A percentile compares a stretch with the other conserved stretches of the same genome.
phyloP scores from a whole-genome alignment of 2,888 invertebrate species.

The Caenorhabditis japonica region DNA sequence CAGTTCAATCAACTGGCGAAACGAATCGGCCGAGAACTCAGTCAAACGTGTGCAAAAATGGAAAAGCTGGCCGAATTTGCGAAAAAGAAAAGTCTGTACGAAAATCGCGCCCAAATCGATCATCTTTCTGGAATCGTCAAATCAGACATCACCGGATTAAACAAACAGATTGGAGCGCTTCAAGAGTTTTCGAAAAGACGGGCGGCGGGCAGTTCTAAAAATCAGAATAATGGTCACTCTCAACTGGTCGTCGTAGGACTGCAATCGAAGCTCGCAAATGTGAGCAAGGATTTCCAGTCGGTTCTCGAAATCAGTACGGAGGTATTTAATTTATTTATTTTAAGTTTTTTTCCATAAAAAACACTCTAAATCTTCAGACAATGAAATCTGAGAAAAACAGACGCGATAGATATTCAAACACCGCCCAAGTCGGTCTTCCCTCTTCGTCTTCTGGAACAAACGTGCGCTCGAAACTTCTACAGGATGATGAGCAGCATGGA shows the following conservation, averaged over 20 bases:
- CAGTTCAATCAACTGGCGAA: constrained; percentile 76
- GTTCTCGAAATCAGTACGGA: constrained; percentile 97
- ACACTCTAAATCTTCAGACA: constrained; percentile 81
- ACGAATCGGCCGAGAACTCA: constrained; percentile 92
- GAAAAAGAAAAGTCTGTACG: constrained; percentile 94
- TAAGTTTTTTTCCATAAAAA: not conserved
- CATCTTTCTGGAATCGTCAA: constrained; percentile 97
- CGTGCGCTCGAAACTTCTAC: constrained; percentile 80
- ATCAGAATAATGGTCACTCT: constrained; percentile 56
- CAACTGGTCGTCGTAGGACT: constrained; percentile 89
- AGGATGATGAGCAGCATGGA: constrained; percentile 78
- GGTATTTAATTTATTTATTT: constrained; percentile 79
- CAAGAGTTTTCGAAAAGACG: constrained; percentile 77
- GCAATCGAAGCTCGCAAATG: constrained; percentile 90
- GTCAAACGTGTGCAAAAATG: constrained; percentile 94
- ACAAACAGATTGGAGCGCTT: constrained; percentile 93
- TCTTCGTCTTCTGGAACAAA: constrained; percentile 78
- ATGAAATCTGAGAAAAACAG: constrained; percentile 93
- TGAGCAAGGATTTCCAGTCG: constrained; percentile 97
- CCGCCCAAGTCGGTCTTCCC: constrained; percentile 74
- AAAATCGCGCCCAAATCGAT: constrained; percentile 97
- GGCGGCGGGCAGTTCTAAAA: constrained; percentile 34
- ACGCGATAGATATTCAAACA: constrained; percentile 86
- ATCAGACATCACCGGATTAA: constrained; percentile 92
- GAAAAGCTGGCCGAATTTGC: constrained; percentile 94